Evolutionary conservation across 2,888 invertebrate species (phyloP).

Genomic region (Yponomeuta plumbellus): DNA sequence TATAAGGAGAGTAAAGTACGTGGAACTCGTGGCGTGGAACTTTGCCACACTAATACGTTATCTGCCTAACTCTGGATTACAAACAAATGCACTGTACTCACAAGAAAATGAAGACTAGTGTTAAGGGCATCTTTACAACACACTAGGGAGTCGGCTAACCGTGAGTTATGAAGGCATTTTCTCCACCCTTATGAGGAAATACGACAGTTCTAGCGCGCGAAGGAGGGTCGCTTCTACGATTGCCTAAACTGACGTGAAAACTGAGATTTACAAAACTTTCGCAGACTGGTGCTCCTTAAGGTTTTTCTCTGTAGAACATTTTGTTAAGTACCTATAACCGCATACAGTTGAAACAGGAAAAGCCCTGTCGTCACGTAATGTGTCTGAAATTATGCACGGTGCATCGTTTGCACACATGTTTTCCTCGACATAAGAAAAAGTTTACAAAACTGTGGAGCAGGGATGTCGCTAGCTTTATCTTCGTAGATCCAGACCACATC

Average conservation of each 20-base stretch:
- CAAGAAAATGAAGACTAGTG: slow-evolving; percentile 73
- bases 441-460: background rate
- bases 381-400: slow-evolving; percentile 11
- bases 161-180: slow-evolving; percentile 71
- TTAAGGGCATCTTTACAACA: slow-evolving; percentile 74
- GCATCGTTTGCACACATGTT: slow-evolving; percentile 6
- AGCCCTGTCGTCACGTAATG: slow-evolving; percentile 8
- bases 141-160: slow-evolving; percentile 66
- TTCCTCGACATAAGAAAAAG: background rate
- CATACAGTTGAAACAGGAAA: background rate
- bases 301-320: background rate
- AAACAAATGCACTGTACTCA: slow-evolving; percentile 49
- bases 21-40: background rate
- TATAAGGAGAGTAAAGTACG: background rate
- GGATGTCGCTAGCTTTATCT: background rate
- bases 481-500: background rate
- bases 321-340: background rate
- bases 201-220: slow-evolving; percentile 63
- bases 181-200: slow-evolving; percentile 73
- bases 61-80: slow-evolving; percentile 33
- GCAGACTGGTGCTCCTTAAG: background rate
- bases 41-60: slow-evolving; percentile 15
- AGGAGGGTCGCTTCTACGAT: slow-evolving; percentile 59
- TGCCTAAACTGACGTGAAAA: slow-evolving; percentile 45
- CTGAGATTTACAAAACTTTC: slow-evolving; percentile 7